phyloP scores from a whole-genome alignment of 1,140 invertebrate species.

The Microplitis demolitor region DNA sequence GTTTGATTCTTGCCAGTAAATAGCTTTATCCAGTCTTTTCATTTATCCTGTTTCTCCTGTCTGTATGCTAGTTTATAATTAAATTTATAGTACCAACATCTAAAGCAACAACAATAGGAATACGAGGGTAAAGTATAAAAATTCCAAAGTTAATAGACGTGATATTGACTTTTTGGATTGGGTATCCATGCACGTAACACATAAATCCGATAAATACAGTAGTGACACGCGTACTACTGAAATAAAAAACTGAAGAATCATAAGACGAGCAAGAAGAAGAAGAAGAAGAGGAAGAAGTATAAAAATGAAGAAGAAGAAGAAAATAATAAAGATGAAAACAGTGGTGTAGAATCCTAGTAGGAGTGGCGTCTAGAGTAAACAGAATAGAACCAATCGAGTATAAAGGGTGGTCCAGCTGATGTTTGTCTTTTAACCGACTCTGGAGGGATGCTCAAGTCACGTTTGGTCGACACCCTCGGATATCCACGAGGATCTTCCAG shows the following conservation, averaged over 20 bases:
- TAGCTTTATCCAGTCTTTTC: too few species aligned
- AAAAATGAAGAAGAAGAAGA: constrained; percentile 3
- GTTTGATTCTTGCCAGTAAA: constrained; percentile 40
- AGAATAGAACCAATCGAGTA: constrained; percentile 47
- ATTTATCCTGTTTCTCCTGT: not conserved
- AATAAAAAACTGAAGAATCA: not conserved
- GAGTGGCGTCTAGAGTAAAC: constrained; percentile 47
- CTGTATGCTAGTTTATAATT: too few species aligned
- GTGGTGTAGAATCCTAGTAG: constrained; percentile 19
- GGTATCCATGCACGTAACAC: constrained; percentile 6
- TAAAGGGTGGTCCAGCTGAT: constrained; percentile 47
- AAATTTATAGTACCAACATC: not conserved
- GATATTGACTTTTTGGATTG: constrained; percentile 4
- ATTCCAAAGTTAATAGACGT: constrained; percentile 2
- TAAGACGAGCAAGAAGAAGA: not conserved
- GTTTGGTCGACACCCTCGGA: constrained; percentile 16
- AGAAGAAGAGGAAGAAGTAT: not conserved
- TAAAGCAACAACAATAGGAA: not conserved
- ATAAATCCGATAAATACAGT: constrained; percentile 20
- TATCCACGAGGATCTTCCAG: not conserved
- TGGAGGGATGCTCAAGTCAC: constrained; percentile 39
- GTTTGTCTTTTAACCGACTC: constrained; percentile 43
- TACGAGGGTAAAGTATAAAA: not conserved
- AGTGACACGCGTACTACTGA: not conserved
- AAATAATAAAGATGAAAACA: not conserved